phyloP scores from a whole-genome alignment of 2,797 vertebrate species.

The Rallus crepitans region DNA sequence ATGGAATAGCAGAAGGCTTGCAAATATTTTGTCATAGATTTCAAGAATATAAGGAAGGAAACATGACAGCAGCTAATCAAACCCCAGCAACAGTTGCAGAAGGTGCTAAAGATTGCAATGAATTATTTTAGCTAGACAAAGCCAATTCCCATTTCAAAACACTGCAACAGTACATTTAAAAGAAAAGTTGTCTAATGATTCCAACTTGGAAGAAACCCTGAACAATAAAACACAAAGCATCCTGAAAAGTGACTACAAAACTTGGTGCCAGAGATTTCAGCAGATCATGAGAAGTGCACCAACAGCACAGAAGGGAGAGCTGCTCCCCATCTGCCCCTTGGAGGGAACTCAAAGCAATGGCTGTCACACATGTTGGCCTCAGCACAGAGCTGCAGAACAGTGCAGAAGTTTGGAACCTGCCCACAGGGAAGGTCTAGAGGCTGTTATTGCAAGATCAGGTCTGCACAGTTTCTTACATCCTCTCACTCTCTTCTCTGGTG shows the following conservation, averaged over 20 bases:
- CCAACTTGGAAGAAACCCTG: background rate
- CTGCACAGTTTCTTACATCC: background rate
- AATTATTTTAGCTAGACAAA: background rate
- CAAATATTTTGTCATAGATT: conserved; percentile 2
- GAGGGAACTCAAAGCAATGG: background rate
- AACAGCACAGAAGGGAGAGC: background rate
- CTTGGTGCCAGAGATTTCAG: background rate
- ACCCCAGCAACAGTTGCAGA: background rate
- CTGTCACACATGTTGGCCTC: background rate
- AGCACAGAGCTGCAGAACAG: background rate
- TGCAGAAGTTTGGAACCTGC: background rate
- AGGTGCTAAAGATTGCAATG: background rate
- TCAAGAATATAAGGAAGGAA: background rate
- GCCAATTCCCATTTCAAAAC: background rate
- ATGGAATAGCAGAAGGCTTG: background rate
- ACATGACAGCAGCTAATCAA: background rate
- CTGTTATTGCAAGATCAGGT: background rate
- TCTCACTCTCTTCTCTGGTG: no score
- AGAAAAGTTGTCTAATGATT: background rate
- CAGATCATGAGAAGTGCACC: background rate
- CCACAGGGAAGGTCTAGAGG: background rate
- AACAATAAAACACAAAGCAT: background rate
- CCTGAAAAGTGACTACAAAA: background rate
- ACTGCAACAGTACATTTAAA: background rate
- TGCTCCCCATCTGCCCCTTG: background rate